phyloP scores from a whole-genome alignment of 1,140 invertebrate genomes.

The Oppia nitens region DNA sequence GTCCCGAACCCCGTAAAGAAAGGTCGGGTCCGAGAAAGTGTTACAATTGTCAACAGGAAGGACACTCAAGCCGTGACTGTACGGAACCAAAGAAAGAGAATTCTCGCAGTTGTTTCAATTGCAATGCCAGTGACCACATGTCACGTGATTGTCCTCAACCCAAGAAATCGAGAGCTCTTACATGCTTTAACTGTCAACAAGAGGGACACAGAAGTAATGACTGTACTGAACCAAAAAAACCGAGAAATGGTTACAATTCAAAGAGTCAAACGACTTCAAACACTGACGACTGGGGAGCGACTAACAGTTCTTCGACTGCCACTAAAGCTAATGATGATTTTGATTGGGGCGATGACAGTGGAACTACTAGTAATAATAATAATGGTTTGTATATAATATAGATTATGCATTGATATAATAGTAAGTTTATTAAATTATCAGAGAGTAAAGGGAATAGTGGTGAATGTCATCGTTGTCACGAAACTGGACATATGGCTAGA shows the following conservation, averaged over 20 bases:
- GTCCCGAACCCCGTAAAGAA: conserved; percentile 15
- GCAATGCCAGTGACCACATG: conserved; percentile 21
- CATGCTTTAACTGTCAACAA: neutral
- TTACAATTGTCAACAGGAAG: conserved; percentile 7
- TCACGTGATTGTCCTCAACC: conserved; percentile 4
- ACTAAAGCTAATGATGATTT: neutral
- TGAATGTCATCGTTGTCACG: no score
- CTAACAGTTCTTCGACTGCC: neutral
- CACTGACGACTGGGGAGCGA: neutral
- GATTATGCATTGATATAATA: no score
- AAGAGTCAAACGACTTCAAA: neutral
- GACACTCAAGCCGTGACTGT: conserved; percentile 16
- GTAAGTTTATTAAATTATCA: no score
- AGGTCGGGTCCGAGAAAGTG: conserved; percentile 12
- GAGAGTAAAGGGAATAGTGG: no score
- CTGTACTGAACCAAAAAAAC: conserved; percentile 2
- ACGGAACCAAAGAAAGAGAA: conserved; percentile 2
- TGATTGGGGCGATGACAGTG: neutral
- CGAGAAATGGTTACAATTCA: neutral
- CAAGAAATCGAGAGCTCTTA: conserved; percentile 1
- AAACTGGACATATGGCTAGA: neutral
- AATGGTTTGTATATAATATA: no score
- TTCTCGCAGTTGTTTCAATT: conserved; percentile 17
- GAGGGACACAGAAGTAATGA: conserved; percentile 18
- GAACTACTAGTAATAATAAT: no score